Evolutionary conservation across 2,113 vertebrate genomes (phyloP), one percentile per base, ranked within the genome.

Genomic region (Rhabdornis inornatus): DNA sequence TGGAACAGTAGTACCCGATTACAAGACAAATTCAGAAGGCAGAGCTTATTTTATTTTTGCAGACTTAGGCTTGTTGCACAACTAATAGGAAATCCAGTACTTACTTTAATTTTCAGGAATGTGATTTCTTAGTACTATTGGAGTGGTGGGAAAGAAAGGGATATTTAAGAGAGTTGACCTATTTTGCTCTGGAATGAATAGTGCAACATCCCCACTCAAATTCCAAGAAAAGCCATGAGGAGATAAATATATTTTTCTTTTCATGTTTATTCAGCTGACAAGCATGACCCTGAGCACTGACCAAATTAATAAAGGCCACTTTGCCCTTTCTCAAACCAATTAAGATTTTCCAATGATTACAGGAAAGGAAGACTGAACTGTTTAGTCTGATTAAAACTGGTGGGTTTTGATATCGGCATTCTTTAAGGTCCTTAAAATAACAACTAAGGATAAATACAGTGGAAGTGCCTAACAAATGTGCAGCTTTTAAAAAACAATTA

Each of bases 1-100:
- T 49, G 52, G 78, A 95, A 95, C 64, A 86, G 79, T 77, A 71
- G 47, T 86, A 89, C 52, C 18, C 15, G 1, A 94, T 94, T 94
- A 95, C 60, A 74, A 71, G 85, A 94, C 71, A 94, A 92, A 92
- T 83, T 92, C 79, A 92, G 63, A 93, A 92, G 23, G 68, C 9
- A 96, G 47, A 77, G 21, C 45, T 88, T 92, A 90, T 87, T 92
- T 93, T 90, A 91, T 72, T 94, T 95, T 90, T 94, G 82, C 84
- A 82, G 70, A 94, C 47, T 95, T 92, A 86, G 85, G 65, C 52
- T 93, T 55, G 25, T 85, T 78, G 76, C 76, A 75, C 68, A 92
- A 83, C 56, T 90, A 95, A 81, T 35, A 86, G 25, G 42, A 93
- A 94, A 95, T 80, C n/a, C 44, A 77, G 47, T 49, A n/a, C 52